A percentile compares a stretch with the other conserved stretches of the same genome.
phyloP scores from a whole-genome alignment of 2,888 invertebrate genomes.

The Eulithis prunata region DNA sequence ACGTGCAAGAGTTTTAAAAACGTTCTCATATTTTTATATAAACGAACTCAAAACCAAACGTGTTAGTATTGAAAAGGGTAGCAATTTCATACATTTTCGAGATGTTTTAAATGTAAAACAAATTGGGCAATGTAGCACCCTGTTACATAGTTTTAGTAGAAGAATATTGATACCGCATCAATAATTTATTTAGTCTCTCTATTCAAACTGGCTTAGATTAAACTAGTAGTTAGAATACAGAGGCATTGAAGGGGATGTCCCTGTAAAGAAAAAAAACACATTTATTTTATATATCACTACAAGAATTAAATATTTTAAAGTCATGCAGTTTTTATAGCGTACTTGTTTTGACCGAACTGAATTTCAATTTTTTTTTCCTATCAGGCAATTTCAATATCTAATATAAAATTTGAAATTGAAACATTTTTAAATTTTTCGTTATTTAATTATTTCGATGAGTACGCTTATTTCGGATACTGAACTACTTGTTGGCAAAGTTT shows the following conservation, averaged over 20 bases:
- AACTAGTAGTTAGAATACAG: constrained; percentile 25
- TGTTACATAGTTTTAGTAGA: constrained; percentile 26
- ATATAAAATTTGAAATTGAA: too few species aligned
- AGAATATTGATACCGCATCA: constrained; percentile 22
- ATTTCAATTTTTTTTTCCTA: not conserved
- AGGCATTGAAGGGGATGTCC: constrained; percentile 34
- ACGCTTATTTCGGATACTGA: too few species aligned
- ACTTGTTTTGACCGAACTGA: not conserved
- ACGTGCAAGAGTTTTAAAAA: constrained; percentile 27
- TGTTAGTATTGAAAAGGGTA: constrained; percentile 27
- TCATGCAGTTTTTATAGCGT: constrained; percentile 2
- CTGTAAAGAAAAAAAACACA: constrained; percentile 29
- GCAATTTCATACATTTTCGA: constrained; percentile 40
- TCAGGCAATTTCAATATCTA: too few species aligned
- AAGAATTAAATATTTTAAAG: constrained; percentile 1
- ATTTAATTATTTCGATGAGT: too few species aligned
- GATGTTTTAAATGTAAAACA: constrained; percentile 24
- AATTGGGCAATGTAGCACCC: constrained; percentile 29
- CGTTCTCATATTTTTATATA: constrained; percentile 15
- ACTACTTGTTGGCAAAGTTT: too few species aligned
- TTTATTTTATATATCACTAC: not conserved
- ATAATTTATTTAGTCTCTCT: constrained; percentile 14
- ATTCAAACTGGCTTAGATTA: constrained; percentile 25
- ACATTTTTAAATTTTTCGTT: too few species aligned
- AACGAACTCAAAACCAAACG: constrained; percentile 37